Percentiles rank a stretch among this genome's conserved stretches.
Conservation (phyloP, 2,888 invertebrate species). For the Cosmopolites sordidus region DNA sequence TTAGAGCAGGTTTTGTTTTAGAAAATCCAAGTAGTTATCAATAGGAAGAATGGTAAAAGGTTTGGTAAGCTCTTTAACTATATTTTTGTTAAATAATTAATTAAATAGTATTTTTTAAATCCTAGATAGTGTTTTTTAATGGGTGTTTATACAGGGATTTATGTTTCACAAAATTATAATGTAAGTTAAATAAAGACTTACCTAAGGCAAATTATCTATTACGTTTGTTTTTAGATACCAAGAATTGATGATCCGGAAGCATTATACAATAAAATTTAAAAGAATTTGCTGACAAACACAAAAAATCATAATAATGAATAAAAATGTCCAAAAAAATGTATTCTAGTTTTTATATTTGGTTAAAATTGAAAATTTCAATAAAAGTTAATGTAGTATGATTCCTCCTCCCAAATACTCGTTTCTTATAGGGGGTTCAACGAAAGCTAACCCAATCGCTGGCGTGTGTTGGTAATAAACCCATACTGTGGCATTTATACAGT, state of each 20-base stretch:
- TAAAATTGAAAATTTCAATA: slow-evolving; percentile 4
- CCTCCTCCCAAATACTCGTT: slow-evolving; percentile 86
- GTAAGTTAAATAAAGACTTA: slow-evolving; percentile 47
- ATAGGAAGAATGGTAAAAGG: background rate
- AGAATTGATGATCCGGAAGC: slow-evolving; percentile 78
- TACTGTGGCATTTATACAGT: slow-evolving; percentile 95
- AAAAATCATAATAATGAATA: slow-evolving; percentile 39
- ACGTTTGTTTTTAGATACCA: slow-evolving; percentile 61
- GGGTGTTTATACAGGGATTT: slow-evolving; percentile 71
- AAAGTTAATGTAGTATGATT: slow-evolving; percentile 55
- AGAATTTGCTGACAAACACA: slow-evolving; percentile 65
- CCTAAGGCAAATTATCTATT: slow-evolving; percentile 1
- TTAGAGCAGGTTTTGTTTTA: too few species aligned
- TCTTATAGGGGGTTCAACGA: slow-evolving; percentile 85
- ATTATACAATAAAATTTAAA: slow-evolving; percentile 66
- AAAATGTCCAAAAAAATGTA: background rate
- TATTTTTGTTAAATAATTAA: background rate
- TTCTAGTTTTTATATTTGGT: background rate
- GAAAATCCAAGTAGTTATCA: background rate
- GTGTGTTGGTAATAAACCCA: slow-evolving; percentile 95
- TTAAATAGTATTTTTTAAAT: background rate
- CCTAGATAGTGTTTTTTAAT: slow-evolving; percentile 53
- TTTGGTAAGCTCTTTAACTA: background rate
- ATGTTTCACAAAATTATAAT: slow-evolving; percentile 71
- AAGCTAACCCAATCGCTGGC: slow-evolving; percentile 96